Conservation (phyloP, 2,888 invertebrate genomes). For the Chironomus tentans region DNA sequence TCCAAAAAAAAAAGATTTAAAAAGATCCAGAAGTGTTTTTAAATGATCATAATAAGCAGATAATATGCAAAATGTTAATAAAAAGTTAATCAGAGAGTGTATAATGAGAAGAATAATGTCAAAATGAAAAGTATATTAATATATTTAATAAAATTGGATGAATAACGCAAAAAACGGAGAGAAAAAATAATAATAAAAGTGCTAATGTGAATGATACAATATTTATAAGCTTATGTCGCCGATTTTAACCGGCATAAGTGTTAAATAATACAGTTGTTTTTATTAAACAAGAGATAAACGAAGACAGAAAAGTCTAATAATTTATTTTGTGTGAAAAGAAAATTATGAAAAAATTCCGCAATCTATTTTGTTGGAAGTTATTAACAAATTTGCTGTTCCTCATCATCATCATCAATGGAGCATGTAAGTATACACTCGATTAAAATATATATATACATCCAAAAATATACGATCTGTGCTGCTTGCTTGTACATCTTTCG, state of each 20-base stretch:
- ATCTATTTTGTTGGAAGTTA: neutral
- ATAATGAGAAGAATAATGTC: too few species aligned
- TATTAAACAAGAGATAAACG: too few species aligned
- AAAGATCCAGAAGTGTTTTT: too few species aligned
- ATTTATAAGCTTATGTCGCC: neutral
- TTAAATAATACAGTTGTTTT: too few species aligned
- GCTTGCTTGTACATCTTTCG: slow-evolving; percentile 2
- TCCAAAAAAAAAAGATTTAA: too few species aligned
- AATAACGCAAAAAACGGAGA: neutral
- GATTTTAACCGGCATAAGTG: neutral
- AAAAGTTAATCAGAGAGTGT: too few species aligned
- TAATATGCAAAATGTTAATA: too few species aligned
- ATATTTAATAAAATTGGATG: too few species aligned
- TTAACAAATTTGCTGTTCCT: neutral
- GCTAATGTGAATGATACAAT: neutral
- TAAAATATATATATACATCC: neutral
- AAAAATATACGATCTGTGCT: neutral
- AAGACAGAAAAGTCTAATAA: too few species aligned
- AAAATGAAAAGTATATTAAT: too few species aligned
- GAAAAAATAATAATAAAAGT: neutral
- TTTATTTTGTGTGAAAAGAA: neutral
- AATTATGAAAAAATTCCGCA: neutral
- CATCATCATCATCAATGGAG: neutral
- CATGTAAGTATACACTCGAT: slow-evolving; percentile 9
- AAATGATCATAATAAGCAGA: too few species aligned